Evolutionary conservation across 2,113 vertebrate genomes (phyloP).

Genomic region (Plecotus auritus): DNA sequence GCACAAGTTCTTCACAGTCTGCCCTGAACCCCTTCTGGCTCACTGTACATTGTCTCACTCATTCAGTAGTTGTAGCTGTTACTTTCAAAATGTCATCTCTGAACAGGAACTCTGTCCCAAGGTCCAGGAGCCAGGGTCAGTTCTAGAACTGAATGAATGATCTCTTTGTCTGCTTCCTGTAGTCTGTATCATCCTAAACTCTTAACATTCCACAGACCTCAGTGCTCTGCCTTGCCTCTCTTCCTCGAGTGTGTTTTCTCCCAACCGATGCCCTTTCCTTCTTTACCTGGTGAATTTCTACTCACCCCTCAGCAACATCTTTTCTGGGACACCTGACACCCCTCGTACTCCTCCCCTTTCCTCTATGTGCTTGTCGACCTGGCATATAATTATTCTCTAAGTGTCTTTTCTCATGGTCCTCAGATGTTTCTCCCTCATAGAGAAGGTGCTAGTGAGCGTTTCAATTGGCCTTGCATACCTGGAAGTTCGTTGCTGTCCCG

Average conservation of each 20-base stretch:
- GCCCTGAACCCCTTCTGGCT: not conserved
- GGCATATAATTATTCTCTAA: not conserved
- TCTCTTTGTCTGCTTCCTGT: not conserved
- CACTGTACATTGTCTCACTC: not conserved
- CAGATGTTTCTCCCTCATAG: not conserved
- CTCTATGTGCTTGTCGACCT: not conserved
- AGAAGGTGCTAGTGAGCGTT: not conserved
- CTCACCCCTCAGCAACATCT: not conserved
- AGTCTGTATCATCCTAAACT: not conserved
- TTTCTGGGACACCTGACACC: not conserved
- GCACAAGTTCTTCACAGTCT: not conserved
- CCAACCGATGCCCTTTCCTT: not conserved
- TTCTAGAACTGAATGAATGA: not conserved
- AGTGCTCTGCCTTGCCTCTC: not conserved
- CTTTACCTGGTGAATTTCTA: not conserved
- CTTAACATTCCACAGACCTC: not conserved
- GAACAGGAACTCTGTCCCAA: not conserved
- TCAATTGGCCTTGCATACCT: not conserved
- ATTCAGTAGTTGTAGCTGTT: not conserved
- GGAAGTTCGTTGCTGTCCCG: not conserved
- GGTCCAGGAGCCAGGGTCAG: not conserved
- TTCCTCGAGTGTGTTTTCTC: not conserved
- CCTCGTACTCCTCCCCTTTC: not conserved
- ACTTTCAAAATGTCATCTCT: not conserved
- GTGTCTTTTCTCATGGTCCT: not conserved